These are phyloP conservation scores for Aspiorhynchus laticeps DNA, from an alignment of 2,113 vertebrate genomes.

Conservation along the genomic window DNA sequence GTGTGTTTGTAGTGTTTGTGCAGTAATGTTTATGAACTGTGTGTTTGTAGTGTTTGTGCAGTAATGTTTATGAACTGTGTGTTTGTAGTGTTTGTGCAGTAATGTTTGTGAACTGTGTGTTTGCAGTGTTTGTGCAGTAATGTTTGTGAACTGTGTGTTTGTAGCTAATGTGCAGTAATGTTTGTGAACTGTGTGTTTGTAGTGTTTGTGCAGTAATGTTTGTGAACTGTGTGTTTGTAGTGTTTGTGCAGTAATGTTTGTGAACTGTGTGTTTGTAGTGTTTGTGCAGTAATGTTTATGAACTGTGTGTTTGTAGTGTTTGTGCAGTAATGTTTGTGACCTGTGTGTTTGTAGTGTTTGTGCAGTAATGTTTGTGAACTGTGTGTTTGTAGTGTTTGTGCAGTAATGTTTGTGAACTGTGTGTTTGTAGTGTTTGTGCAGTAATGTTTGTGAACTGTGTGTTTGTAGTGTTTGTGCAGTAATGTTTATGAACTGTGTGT, in stretches of 20 bases:
- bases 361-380: background rate
- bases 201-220: no score
- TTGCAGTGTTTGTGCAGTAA: slow-evolving; percentile 76
- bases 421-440: slow-evolving; percentile 73
- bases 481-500: background rate
- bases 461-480: slow-evolving; percentile 74
- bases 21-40: background rate
- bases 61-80: background rate
- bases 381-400: slow-evolving; percentile 73
- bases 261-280: slow-evolving; percentile 62
- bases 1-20: slow-evolving; percentile 73
- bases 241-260: slow-evolving; percentile 67
- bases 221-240: slow-evolving; percentile 62
- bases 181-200: slow-evolving; percentile 76
- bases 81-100: slow-evolving; percentile 74
- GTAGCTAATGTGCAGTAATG: no score
- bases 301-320: slow-evolving; percentile 65
- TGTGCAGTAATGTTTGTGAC: slow-evolving; percentile 63
- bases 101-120: background rate
- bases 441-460: background rate
- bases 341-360: slow-evolving; percentile 73
- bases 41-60: slow-evolving; percentile 73
- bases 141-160: background rate
- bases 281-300: slow-evolving; percentile 67
- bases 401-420: background rate